These are phyloP conservation scores for Fringilla coelebs DNA, from an alignment of 2,797 vertebrate species.

Conservation along the genomic window DNA sequence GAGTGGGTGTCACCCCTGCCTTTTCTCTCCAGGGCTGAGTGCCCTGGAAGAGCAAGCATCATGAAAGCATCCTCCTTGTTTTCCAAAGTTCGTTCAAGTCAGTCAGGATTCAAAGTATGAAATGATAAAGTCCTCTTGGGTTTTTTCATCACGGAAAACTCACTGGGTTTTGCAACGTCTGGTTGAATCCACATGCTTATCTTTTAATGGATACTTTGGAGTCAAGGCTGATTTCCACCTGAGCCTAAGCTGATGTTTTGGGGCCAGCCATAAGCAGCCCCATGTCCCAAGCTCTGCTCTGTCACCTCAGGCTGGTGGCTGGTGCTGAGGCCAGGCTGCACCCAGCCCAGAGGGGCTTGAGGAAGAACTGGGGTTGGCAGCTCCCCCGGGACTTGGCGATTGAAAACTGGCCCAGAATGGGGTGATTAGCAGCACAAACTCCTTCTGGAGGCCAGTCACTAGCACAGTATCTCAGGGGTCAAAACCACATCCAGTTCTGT, in stretches of 20 bases:
- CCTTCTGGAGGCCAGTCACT: background rate
- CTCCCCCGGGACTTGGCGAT: background rate
- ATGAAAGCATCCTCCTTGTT: background rate
- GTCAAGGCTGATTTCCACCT: background rate
- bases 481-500: background rate
- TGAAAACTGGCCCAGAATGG: background rate
- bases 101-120: background rate
- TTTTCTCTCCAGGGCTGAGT: background rate
- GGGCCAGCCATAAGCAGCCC: background rate
- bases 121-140: background rate
- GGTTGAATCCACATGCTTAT: background rate
- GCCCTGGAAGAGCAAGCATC: background rate
- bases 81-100: too few species aligned
- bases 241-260: background rate
- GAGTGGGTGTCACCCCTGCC: rapidly evolving
- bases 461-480: background rate
- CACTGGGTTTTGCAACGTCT: background rate
- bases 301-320: background rate
- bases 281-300: background rate
- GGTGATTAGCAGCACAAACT: background rate
- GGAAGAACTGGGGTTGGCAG: background rate
- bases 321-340: background rate
- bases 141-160: background rate
- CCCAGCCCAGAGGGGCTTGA: background rate
- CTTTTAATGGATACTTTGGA: background rate